These are phyloP conservation scores for Megaptera novaeangliae DNA, from an alignment of 2,113 vertebrate species.

Conservation along the genomic window DNA sequence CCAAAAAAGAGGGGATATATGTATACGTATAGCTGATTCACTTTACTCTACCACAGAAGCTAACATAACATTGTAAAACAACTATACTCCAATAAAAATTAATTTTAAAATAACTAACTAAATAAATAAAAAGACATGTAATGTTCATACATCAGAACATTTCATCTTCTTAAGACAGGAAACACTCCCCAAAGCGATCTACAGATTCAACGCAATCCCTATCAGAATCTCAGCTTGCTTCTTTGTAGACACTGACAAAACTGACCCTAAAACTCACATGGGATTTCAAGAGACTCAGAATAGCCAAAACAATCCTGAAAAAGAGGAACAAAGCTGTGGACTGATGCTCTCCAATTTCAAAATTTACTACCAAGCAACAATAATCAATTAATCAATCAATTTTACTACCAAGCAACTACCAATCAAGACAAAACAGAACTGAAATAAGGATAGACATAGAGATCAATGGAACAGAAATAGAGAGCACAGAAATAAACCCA, in stretches of 20 bases:
- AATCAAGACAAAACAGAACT: not conserved
- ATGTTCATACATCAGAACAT: not conserved
- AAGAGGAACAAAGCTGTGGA: not conserved
- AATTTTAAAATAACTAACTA: no score
- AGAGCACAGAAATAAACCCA: not conserved
- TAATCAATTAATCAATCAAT: no score
- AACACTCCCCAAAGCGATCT: not conserved
- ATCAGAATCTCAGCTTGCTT: not conserved
- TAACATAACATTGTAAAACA: no score
- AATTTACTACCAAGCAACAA: not conserved
- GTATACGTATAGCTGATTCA: no score
- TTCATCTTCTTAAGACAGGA: not conserved
- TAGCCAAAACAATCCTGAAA: not conserved
- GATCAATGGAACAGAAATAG: not conserved
- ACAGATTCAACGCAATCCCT: not conserved
- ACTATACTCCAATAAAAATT: no score
- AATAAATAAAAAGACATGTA: no score
- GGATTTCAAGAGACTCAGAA: not conserved
- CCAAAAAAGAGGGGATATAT: no score
- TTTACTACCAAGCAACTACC: not conserved
- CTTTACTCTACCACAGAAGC: no score
- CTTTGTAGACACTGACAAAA: not conserved
- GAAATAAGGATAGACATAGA: not conserved
- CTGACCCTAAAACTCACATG: not conserved
- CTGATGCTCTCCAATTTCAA: not conserved